Conservation (phyloP, 2,888 invertebrate genomes). For the Pimpla rufipes region DNA sequence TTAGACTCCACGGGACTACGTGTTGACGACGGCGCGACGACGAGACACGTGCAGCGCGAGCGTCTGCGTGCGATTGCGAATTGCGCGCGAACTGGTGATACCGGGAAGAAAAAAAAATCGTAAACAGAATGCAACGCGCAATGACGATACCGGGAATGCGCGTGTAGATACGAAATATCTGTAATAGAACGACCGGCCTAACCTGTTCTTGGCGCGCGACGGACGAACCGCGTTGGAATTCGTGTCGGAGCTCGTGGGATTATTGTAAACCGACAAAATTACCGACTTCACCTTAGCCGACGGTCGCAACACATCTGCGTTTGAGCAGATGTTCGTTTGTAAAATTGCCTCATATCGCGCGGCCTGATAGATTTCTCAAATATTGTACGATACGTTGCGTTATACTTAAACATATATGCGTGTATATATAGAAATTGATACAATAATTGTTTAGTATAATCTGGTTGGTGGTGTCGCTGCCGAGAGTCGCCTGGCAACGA, state of each 20-base stretch:
- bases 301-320: neutral
- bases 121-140: slow-evolving; percentile 10
- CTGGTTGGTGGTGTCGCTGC: neutral
- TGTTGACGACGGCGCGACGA: slow-evolving; percentile 3
- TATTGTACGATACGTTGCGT: neutral
- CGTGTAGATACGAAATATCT: slow-evolving; percentile 5
- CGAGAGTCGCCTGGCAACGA: neutral
- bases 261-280: neutral
- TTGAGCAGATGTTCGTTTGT: neutral
- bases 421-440: neutral
- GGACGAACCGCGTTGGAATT: neutral
- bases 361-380: neutral
- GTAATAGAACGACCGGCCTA: slow-evolving; percentile 1
- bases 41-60: slow-evolving; percentile 25
- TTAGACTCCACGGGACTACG: slow-evolving; percentile 3
- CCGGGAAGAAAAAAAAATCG: slow-evolving; percentile 3
- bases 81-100: neutral
- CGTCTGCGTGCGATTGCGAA: slow-evolving; percentile 17
- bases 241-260: neutral
- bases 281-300: neutral
- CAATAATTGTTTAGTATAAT: slow-evolving; percentile 7
- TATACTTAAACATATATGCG: neutral
- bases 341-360: neutral
- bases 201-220: neutral
- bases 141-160: slow-evolving; percentile 20